These are phyloP conservation scores for Chrysomallon squamiferum DNA, from an alignment of 1,140 invertebrate species.

Conservation along the genomic window DNA sequence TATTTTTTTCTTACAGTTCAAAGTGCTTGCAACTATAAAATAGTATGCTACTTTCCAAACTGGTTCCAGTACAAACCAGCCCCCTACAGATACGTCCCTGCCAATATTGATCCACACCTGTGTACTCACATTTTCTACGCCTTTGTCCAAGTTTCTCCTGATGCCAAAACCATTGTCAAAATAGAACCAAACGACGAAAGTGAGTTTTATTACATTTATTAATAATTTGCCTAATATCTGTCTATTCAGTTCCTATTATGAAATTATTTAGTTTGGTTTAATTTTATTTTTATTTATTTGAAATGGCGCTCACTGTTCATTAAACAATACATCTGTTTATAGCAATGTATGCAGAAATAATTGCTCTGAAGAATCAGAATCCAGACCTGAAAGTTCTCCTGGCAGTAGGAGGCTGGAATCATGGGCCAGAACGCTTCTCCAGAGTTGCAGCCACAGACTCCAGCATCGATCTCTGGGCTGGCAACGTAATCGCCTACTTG, in stretches of 20 bases:
- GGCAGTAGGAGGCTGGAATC: background rate
- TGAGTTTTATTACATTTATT: too few species aligned
- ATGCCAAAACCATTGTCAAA: conserved; percentile 20
- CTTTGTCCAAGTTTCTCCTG: conserved; percentile 73
- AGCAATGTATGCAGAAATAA: background rate
- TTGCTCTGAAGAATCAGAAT: background rate
- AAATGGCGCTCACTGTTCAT: too few species aligned
- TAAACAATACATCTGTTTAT: background rate
- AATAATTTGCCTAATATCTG: too few species aligned
- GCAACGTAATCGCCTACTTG: conserved; percentile 90
- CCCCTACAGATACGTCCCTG: conserved; percentile 83
- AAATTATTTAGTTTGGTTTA: too few species aligned
- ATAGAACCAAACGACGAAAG: conserved; percentile 57
- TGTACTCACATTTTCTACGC: conserved; percentile 94
- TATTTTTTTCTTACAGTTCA: too few species aligned
- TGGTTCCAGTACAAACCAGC: conserved; percentile 91
- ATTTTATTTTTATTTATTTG: too few species aligned
- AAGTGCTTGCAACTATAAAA: background rate
- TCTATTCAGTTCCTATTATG: too few species aligned
- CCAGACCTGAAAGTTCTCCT: background rate
- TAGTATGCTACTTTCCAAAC: conserved; percentile 91
- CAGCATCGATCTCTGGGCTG: conserved; percentile 77
- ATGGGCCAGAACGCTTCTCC: conserved; percentile 77
- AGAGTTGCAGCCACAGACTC: conserved; percentile 67
- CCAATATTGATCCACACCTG: conserved; percentile 82